Evolutionary conservation across 2,797 vertebrate genomes (phyloP).

Genomic region (Myotis myotis): DNA sequence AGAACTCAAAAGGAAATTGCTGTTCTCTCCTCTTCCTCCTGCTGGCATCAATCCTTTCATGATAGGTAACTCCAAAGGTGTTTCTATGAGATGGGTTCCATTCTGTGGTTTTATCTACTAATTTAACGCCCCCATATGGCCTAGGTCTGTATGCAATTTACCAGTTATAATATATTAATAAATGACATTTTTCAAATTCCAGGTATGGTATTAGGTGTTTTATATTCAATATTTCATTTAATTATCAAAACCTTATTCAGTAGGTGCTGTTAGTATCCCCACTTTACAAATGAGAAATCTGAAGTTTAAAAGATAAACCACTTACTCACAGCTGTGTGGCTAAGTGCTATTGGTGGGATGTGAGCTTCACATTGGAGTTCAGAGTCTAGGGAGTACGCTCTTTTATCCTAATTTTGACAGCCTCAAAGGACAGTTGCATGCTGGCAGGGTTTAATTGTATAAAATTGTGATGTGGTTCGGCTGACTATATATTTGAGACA

Average conservation of each 20-base stretch:
- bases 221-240: background rate
- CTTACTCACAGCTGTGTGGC: background rate
- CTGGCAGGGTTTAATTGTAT: background rate
- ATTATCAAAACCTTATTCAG: background rate
- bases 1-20: slow-evolving; percentile 16
- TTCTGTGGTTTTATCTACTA: background rate
- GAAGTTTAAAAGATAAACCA: slow-evolving; percentile 30
- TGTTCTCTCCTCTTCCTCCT: background rate
- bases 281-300: background rate
- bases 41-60: background rate
- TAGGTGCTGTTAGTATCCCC: background rate
- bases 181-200: background rate
- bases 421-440: background rate
- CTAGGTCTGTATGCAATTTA: background rate
- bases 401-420: background rate
- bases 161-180: background rate
- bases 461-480: background rate
- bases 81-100: background rate
- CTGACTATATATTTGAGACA: background rate
- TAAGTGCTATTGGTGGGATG: background rate
- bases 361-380: background rate
- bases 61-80: background rate
- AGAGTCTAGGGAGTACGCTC: background rate
- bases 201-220: background rate
- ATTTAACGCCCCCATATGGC: background rate